A percentile compares a stretch with the other conserved stretches of the same genome.
Conservation (phyloP, 2,797 vertebrate genomes). For the Fundulus diaphanus region DNA sequence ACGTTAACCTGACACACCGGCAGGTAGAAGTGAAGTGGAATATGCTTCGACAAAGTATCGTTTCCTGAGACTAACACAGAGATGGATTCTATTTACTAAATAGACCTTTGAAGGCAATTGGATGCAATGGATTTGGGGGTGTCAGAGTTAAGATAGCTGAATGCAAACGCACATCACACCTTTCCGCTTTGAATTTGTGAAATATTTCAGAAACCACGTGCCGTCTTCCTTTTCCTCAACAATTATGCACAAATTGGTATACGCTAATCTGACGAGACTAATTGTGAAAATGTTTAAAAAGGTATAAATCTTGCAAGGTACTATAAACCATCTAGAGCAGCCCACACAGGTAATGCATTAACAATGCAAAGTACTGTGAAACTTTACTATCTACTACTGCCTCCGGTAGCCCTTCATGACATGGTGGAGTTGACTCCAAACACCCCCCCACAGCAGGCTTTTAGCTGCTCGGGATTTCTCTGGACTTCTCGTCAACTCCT, state of each 20-base stretch:
- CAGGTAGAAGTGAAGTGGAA: neutral
- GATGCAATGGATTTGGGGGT: neutral
- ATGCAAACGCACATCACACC: neutral
- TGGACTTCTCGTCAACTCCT: constrained; percentile 65
- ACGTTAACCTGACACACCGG: neutral
- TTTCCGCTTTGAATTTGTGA: neutral
- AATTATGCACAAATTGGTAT: neutral
- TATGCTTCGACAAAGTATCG: neutral
- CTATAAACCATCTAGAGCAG: neutral
- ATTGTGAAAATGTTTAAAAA: too few species aligned
- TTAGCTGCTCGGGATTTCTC: constrained; percentile 57
- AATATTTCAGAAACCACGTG: neutral
- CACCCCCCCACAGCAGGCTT: constrained; percentile 20
- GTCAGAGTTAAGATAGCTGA: neutral
- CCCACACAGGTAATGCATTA: neutral
- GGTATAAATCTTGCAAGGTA: neutral
- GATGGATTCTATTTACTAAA: neutral
- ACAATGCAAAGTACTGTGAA: neutral
- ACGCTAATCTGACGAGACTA: too few species aligned
- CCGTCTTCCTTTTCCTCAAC: neutral
- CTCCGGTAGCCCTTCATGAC: constrained; percentile 16
- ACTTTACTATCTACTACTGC: neutral
- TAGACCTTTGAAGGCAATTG: neutral
- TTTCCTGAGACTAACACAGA: neutral
- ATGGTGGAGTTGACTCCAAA: constrained; percentile 2